Evolutionary conservation across 2,888 invertebrate genomes (phyloP), one percentile per base, ranked within the genome.

Genomic region (Zaprionus lineosus): DNA sequence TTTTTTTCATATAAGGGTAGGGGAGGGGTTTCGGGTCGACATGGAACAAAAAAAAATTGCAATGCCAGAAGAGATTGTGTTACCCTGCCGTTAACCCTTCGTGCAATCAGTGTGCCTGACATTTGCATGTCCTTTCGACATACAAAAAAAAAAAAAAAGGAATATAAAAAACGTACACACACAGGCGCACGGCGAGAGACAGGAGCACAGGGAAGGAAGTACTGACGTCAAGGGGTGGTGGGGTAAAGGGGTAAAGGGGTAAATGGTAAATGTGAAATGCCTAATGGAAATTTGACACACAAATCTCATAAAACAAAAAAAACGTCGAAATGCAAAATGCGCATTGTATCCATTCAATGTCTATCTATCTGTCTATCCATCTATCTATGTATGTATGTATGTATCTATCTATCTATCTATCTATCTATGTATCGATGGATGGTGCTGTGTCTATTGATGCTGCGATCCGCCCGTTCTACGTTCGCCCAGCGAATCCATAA

Each of bases 231-330:
- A 36, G 31, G 14, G 14, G 12, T 5, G 8, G 26, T n/a, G 26
- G 24, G 8, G 16, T 24, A 57, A 61, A 3, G 8, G 2, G 6
- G 14, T 50, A 58, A 63, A 47, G 52, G 52, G 68, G 66, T 53
- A 69, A 74, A 65, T 81, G 83, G 76, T 69, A 71, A 66, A 65
- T 58, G 68, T 58, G 59, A 74, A 77, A 74, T 79, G 75, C 67
- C 86, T 84, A 88, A 88, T 87, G 88, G 86, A 86, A 87, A 87
- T 86, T 86, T 81, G 87, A 82, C 82, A 84, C 83, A 86, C 76
- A 86, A 83, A 83, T 81, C 74, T 74, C 74, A 70, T 81, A 71
- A 74, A 77, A 74, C 68, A 82, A 84, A 85, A 77, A 65, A 74
- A 75, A 62, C 26, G 61, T 61, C 40, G 59, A 41, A 63, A 58